Base-by-base conservation (phyloP, 1,140 invertebrate genomes). In the Physella acuta region DNA sequence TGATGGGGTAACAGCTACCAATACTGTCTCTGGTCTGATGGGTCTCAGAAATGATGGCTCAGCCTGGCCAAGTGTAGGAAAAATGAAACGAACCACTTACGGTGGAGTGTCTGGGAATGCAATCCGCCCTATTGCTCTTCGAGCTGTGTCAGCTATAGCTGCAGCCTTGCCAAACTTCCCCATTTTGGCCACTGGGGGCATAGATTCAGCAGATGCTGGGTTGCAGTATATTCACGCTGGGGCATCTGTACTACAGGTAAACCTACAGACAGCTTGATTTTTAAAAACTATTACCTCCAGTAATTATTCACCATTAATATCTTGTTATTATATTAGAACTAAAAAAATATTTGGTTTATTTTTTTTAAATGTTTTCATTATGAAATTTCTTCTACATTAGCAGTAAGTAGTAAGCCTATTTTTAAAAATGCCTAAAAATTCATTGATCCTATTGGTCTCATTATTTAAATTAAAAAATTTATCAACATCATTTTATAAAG, bases 51-150 rank as follows among this genome's bases (percentile, higher is more conserved):
- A 89, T 1, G 89, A 95, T 82, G 92, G 89, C 0, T 89, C 87
- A 0, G 91, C 97, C 0, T 99, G 97, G 97, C 97, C 97, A 5
- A 89, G 89, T 44, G 90, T 99, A 39, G 97, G 96, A 26, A 81
- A 84, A 34, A 88, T 88, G 72, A 91, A 92, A 83, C 85, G 87
- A 34, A 98, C 96, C 8, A 99, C 96, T 0, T 99, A 98, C 82
- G 97, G 97, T 20, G 97, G 97, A 8, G 90, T 99, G 3, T 97
- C 94, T 4, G 97, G 97, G 44, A 98, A 97, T 84, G 96, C 95
- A 0, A 96, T 94, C 0, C 88, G 95, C 14, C 97, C 97, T 0
- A 92, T 98, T 78, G 96, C 94, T 0, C 84, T 99, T 20, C 88
- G 90, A 71, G 95, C 94, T 0, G 91, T 98, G 0, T 94, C 95